Evolutionary conservation across 2,113 vertebrate species (phyloP).

Genomic region (Anarrhichthys ocellatus): DNA sequence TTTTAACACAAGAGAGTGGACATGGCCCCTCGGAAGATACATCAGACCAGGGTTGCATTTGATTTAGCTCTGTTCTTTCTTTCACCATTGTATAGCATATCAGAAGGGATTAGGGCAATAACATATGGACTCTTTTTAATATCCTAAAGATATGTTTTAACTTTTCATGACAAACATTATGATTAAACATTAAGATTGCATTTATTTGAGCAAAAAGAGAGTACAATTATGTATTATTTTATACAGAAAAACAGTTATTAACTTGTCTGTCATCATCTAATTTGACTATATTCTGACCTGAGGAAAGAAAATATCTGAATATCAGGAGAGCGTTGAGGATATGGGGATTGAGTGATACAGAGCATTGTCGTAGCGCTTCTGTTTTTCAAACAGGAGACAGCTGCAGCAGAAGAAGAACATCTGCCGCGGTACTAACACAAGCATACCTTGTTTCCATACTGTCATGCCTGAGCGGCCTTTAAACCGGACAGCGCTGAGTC

Average conservation of each 20-base stretch:
- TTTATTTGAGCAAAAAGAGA: background rate
- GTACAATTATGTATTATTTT: background rate
- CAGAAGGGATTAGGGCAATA: background rate
- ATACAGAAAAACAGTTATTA: slow-evolving; percentile 1
- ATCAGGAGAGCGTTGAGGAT: slow-evolving; percentile 10
- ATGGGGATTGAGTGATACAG: slow-evolving; percentile 48
- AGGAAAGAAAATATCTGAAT: background rate
- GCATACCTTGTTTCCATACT: slow-evolving; percentile 39
- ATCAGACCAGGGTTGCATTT: slow-evolving; percentile 45
- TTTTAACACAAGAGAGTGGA: slow-evolving; percentile 19
- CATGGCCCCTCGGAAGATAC: slow-evolving; percentile 29
- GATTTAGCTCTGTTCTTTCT: slow-evolving; percentile 24
- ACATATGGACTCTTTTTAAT: background rate
- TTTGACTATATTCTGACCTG: slow-evolving; percentile 28
- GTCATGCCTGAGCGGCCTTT: slow-evolving; percentile 65
- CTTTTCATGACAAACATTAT: background rate
- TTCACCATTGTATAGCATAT: background rate
- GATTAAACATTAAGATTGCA: background rate
- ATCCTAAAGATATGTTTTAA: background rate
- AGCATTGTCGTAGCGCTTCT: slow-evolving; percentile 19
- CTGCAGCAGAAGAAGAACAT: slow-evolving; percentile 70
- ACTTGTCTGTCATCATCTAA: background rate
- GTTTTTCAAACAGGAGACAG: slow-evolving; percentile 67
- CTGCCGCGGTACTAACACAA: slow-evolving; percentile 67
- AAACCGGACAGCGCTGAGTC: slow-evolving; percentile 55